These are phyloP conservation scores for Mesochorus sp. DNA, from an alignment of 2,888 invertebrate species.

Conservation along the genomic window DNA sequence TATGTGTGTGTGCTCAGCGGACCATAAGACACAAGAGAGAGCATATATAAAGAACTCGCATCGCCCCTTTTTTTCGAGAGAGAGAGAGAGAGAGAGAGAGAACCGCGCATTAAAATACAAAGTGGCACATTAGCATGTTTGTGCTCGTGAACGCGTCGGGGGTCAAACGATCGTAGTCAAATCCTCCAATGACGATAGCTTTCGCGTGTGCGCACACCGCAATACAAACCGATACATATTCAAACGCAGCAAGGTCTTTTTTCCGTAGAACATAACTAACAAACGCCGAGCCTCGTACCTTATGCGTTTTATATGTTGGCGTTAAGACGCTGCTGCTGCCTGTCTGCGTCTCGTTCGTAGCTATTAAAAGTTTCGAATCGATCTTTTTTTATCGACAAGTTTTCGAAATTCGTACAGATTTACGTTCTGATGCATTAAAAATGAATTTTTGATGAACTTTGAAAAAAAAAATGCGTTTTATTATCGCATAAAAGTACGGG, in stretches of 20 bases:
- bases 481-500: too few species aligned
- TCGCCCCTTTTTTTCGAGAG: constrained; percentile 31
- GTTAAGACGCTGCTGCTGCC: not conserved
- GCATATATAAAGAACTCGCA: not conserved
- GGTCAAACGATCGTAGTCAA: constrained; percentile 58
- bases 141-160: constrained; percentile 51
- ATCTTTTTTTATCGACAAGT: too few species aligned
- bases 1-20: constrained; percentile 29
- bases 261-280: constrained; percentile 50
- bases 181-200: constrained; percentile 52
- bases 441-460: too few species aligned
- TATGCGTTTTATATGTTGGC: not conserved
- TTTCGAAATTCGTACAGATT: too few species aligned
- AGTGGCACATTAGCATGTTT: constrained; percentile 78
- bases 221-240: constrained; percentile 57
- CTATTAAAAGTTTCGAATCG: too few species aligned
- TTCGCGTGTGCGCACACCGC: constrained; percentile 44
- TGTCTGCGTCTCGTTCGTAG: not conserved
- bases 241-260: constrained; percentile 53
- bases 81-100: too few species aligned
- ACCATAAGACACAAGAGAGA: constrained; percentile 8
- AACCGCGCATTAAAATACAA: constrained; percentile 78
- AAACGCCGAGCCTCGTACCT: constrained; percentile 14
- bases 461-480: too few species aligned
- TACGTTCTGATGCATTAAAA: too few species aligned